Evolutionary conservation across 1,140 invertebrate genomes (phyloP), one percentile per base, ranked within the genome.

Genomic region (Portunus trituberculatus): DNA sequence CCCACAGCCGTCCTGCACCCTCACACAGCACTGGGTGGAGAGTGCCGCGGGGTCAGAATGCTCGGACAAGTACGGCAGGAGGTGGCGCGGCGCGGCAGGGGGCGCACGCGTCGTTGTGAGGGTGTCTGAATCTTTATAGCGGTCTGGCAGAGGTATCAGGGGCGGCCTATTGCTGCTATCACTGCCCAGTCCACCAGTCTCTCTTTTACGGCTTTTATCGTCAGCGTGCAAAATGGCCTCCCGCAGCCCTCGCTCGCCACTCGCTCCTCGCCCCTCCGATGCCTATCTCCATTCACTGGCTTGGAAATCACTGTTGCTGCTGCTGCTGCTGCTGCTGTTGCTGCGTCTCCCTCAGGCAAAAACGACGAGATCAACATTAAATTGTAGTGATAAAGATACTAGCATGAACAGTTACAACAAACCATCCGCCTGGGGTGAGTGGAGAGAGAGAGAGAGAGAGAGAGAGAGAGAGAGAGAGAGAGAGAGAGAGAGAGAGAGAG

Each of bases 151-250:
- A 39, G 67, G 67, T 76, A 76, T 76, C 67, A 76, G 67, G 67
- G 6, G 67, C 67, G 67, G 67, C 67, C 67, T n/a, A 76, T 76
- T 76, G 67, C 67, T 76, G 67, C 67, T n/a, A 76, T 76, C 67
- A 76, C 67, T 2, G 67, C 1, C 16, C 67, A n/a, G 52, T 59
- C 67, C 67, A n/a, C 20, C 67, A 76, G 67, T 20, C 67, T n/a
- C 20, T 12, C 67, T 76, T 76, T 76, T 76, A 76, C 67, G 67
- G 67, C 67, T 76, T 76, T 25, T 76, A 76, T 76, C 67, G 67
- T 12, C 67, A 20, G 20, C 67, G 67, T 76, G 67, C 67, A 7
- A 76, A 20, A n/a, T 20, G 67, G 67, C 67, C 25, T 76, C 67
- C 67, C 67, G 67, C 67, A 25, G 67, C 67, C 67, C 67, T 59